Evolutionary conservation across 2,888 invertebrate genomes (phyloP).

Genomic region (Dione juno): DNA sequence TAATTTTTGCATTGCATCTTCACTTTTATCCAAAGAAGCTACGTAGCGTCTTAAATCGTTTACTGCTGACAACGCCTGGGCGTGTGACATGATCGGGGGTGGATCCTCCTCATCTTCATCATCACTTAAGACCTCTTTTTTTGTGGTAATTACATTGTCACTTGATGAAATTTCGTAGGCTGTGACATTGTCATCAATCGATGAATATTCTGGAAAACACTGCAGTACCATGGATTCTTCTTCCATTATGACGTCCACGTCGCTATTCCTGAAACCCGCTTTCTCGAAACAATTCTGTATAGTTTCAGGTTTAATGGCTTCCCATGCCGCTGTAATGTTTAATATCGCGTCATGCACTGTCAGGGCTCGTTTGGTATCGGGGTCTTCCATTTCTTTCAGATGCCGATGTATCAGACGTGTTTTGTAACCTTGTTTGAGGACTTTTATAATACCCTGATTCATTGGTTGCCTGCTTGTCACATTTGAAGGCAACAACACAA

Average conservation of each 20-base stretch:
- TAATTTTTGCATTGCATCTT: conserved; percentile 44
- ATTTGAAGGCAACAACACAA: conserved; percentile 49
- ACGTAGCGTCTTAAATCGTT: conserved; percentile 43
- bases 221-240: conserved; percentile 40
- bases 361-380: conserved; percentile 36
- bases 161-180: conserved; percentile 40
- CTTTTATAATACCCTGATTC: conserved; percentile 45
- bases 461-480: conserved; percentile 45
- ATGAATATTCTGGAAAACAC: conserved; percentile 38
- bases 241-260: conserved; percentile 38
- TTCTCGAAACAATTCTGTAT: conserved; percentile 45
- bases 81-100: conserved; percentile 45
- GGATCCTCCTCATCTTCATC: conserved; percentile 44
- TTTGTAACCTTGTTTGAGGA: conserved; percentile 41
- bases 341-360: conserved; percentile 43
- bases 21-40: conserved; percentile 43
- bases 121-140: conserved; percentile 40
- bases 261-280: conserved; percentile 31
- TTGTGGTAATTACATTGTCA: conserved; percentile 44
- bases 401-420: conserved; percentile 38
- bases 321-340: conserved; percentile 43
- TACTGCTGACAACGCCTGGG: conserved; percentile 40
- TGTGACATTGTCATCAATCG: conserved; percentile 42
- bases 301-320: conserved; percentile 39
- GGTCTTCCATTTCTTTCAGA: conserved; percentile 39